Conservation (phyloP, 2,888 invertebrate species). For the Zygaena filipendulae region DNA sequence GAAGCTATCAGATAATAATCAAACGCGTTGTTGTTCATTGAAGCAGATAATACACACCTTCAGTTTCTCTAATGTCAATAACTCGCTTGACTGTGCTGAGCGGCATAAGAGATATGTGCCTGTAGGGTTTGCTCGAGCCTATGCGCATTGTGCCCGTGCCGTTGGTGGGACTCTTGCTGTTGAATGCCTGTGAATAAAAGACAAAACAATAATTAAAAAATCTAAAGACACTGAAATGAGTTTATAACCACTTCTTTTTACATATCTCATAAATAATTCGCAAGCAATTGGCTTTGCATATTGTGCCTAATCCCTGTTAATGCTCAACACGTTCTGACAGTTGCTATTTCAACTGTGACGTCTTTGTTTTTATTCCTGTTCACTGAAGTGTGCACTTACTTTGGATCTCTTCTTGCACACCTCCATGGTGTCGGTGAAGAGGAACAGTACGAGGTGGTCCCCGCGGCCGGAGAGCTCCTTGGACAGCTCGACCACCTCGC, state of each 20-base stretch:
- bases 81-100: conserved; percentile 91
- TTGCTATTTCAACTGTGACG: too few species aligned
- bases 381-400: conserved; percentile 43
- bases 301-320: too few species aligned
- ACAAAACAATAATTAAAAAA: conserved; percentile 1
- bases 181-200: conserved; percentile 50
- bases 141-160: conserved; percentile 68
- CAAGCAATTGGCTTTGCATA: too few species aligned
- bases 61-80: conserved; percentile 88
- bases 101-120: conserved; percentile 91
- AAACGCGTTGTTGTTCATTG: too few species aligned
- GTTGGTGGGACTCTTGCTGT: conserved; percentile 69
- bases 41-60: too few species aligned
- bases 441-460: conserved; percentile 86
- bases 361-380: too few species aligned
- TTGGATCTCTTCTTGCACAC: conserved; percentile 89
- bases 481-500: conserved; percentile 89
- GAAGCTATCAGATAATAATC: too few species aligned
- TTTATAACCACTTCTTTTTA: conserved; percentile 1
- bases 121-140: conserved; percentile 83
- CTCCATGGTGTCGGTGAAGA: conserved; percentile 95
- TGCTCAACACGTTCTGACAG: too few species aligned
- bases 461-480: conserved; percentile 88
- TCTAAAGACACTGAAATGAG: neutral
- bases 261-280: too few species aligned